Conservation (phyloP, 2,113 vertebrate genomes). For the Heterocephalus glaber region DNA sequence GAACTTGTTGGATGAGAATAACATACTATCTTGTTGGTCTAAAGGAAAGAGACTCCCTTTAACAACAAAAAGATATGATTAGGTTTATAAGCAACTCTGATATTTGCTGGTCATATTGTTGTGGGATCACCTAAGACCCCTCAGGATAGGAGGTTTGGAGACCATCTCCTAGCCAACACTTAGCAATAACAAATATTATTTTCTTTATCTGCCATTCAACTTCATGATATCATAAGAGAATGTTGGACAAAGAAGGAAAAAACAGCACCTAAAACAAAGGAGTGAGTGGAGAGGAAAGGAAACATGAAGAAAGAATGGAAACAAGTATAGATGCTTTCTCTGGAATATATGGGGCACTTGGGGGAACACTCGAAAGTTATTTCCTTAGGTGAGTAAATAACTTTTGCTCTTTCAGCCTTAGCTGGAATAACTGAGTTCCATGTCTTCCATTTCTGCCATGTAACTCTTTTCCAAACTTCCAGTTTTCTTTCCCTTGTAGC, state of each 20-base stretch:
- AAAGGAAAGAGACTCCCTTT: background rate
- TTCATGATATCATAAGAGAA: background rate
- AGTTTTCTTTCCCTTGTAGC: background rate
- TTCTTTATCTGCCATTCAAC: background rate
- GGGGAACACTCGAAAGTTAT: background rate
- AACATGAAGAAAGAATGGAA: background rate
- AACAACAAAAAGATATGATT: background rate
- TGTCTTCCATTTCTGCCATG: background rate
- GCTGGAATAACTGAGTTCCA: background rate
- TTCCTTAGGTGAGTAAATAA: constrained; percentile 3
- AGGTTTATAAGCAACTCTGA: background rate
- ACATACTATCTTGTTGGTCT: background rate
- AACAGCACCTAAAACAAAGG: background rate
- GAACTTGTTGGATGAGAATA: background rate
- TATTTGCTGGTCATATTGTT: background rate
- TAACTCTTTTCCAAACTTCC: background rate
- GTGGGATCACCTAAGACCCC: background rate
- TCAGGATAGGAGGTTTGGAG: background rate
- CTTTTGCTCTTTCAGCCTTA: background rate
- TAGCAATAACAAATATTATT: background rate
- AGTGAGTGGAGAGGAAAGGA: background rate
- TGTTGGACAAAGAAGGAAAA: fast-evolving
- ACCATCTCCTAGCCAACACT: background rate
- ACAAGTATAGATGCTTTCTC: background rate
- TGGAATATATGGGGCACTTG: background rate